Conservation (phyloP, 2,113 vertebrate species). For the Ammospiza nelsoni region DNA sequence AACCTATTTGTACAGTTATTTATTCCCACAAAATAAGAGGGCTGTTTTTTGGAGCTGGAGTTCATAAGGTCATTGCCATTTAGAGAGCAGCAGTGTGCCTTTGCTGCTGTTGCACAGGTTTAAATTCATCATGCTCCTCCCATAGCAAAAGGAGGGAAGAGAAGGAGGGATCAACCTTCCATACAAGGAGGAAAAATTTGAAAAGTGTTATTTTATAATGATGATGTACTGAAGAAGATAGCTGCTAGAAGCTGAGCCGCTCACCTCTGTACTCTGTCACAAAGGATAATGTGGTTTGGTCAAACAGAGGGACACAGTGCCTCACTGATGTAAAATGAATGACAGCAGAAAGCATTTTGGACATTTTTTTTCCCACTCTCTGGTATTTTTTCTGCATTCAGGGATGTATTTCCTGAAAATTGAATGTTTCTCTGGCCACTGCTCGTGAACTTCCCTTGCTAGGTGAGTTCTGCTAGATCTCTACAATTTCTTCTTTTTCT, state of each 20-base stretch:
- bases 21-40: not conserved
- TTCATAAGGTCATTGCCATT: not conserved
- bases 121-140: not conserved
- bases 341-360: not conserved
- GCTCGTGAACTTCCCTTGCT: not conserved
- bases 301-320: not conserved
- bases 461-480: not conserved
- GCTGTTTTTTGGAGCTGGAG: no score
- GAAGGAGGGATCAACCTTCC: not conserved
- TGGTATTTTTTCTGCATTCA: not conserved
- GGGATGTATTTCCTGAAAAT: not conserved
- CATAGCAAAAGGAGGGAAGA: not conserved
- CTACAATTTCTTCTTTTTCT: not conserved
- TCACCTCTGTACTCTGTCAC: not conserved
- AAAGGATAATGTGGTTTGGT: not conserved
- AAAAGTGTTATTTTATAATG: not conserved
- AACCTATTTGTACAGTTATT: not conserved
- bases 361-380: accelerated
- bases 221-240: not conserved
- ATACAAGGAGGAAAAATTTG: not conserved
- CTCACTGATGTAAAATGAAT: not conserved
- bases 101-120: not conserved
- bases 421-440: not conserved
- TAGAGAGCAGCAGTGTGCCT: not conserved
- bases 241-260: not conserved